Conservation (phyloP, 1,140 invertebrate genomes). For the Plutomurus gul region DNA sequence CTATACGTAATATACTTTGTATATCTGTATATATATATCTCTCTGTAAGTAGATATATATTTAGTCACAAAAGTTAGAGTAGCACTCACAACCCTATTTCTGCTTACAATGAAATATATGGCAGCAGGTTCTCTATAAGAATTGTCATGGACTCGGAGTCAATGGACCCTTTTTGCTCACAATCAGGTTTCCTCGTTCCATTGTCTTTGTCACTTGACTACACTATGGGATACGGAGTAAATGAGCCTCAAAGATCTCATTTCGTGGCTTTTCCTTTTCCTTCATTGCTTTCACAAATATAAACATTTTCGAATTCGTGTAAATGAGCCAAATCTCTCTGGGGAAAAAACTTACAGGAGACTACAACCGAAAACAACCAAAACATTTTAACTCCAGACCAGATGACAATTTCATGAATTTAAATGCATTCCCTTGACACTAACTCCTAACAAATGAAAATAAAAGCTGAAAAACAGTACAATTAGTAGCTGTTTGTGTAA, state of each 20-base stretch:
- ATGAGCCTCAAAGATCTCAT: constrained; percentile 20
- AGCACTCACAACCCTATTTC: no score
- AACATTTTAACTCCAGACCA: neutral
- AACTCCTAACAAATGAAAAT: no score
- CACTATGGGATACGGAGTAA: constrained; percentile 1
- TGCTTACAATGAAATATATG: no score
- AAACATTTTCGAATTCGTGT: constrained; percentile 4
- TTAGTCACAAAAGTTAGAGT: no score
- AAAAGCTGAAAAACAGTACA: no score
- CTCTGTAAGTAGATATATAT: no score
- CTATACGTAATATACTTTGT: no score
- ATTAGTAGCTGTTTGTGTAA: no score
- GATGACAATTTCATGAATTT: neutral
- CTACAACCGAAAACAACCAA: no score
- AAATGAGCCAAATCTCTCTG: neutral
- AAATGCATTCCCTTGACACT: neutral
- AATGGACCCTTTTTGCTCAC: neutral
- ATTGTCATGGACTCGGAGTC: neutral
- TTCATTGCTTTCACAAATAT: constrained; percentile 13
- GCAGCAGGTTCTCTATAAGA: no score
- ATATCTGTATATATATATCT: no score
- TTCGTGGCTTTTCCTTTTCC: constrained; percentile 11
- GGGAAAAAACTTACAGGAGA: neutral
- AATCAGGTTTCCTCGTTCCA: neutral
- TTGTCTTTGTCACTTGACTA: neutral